These are phyloP conservation scores for Platypus cylindrus DNA, from an alignment of 2,888 invertebrate species.

Conservation along the genomic window DNA sequence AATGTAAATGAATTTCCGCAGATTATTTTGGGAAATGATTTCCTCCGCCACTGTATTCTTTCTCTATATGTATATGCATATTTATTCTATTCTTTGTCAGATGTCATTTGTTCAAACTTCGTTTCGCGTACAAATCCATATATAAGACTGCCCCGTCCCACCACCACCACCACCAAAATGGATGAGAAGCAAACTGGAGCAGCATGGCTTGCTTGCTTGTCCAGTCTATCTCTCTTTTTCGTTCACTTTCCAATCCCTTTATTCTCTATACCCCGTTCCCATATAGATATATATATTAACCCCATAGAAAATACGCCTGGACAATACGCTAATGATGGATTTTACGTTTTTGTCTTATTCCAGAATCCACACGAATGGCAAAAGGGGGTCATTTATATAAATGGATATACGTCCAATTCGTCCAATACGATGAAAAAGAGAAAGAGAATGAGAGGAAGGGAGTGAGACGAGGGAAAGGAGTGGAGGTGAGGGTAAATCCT, in stretches of 20 bases:
- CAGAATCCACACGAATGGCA: constrained; percentile 8
- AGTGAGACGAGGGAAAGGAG: no score
- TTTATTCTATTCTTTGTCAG: constrained; percentile 17
- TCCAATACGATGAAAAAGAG: no score
- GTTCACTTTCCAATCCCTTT: constrained; percentile 10
- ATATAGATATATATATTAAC: constrained; percentile 5
- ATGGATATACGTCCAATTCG: no score
- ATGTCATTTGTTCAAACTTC: constrained; percentile 17
- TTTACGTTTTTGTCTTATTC: constrained; percentile 26
- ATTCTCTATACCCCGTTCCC: constrained; percentile 3
- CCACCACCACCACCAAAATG: neutral
- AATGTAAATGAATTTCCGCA: no score
- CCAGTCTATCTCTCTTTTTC: no score
- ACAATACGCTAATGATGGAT: constrained; percentile 27
- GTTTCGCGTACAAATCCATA: constrained; percentile 10
- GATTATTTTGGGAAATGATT: no score
- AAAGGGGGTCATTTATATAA: constrained; percentile 25
- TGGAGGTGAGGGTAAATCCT: neutral
- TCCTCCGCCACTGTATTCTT: constrained; percentile 13
- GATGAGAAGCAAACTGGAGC: neutral
- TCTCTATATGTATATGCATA: no score
- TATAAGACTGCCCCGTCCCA: neutral
- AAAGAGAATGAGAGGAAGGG: no score
- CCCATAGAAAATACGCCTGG: constrained; percentile 14
- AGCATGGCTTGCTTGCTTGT: no score